Conservation (phyloP, 1,140 invertebrate species). For the Philaenus spumarius region DNA sequence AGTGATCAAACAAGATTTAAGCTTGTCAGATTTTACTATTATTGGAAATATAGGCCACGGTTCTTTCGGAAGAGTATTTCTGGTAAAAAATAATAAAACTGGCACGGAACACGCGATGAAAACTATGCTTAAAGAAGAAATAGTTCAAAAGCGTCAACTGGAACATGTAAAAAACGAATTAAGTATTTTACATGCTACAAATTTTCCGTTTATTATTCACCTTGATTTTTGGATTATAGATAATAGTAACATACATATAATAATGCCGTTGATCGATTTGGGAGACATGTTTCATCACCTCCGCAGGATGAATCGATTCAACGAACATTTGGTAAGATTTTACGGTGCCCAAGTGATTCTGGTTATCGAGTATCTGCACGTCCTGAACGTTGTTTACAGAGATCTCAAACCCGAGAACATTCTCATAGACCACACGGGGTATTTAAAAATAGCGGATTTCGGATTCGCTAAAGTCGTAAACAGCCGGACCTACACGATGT, state of each 20-base stretch:
- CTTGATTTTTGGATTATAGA: slow-evolving; percentile 81
- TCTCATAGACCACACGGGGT: too few relatives aligned
- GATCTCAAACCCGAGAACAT: too few relatives aligned
- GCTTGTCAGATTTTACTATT: slow-evolving; percentile 42
- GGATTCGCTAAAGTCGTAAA: slow-evolving; percentile 13
- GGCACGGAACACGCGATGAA: slow-evolving; percentile 77
- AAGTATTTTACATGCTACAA: slow-evolving; percentile 66
- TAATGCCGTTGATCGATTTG: slow-evolving; percentile 72
- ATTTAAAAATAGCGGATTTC: slow-evolving; percentile 45
- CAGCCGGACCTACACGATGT: slow-evolving; percentile 62
- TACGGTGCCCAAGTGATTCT: slow-evolving; percentile 89
- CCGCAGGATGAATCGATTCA: slow-evolving; percentile 61
- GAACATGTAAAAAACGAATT: slow-evolving; percentile 81
- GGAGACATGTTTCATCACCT: slow-evolving; percentile 80
- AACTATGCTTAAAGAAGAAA: slow-evolving; percentile 78
- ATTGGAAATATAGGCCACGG: slow-evolving; percentile 79
- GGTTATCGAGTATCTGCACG: slow-evolving; percentile 89
- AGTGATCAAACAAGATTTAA: not conserved
- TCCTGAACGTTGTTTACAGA: slow-evolving; percentile 75
- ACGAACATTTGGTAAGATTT: slow-evolving; percentile 75
- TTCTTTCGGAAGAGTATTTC: slow-evolving; percentile 80
- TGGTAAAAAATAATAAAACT: slow-evolving; percentile 58
- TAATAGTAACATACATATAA: slow-evolving; percentile 76
- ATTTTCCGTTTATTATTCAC: slow-evolving; percentile 78
- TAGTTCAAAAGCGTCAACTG: slow-evolving; percentile 79